Percentiles rank a stretch among this genome's conserved stretches.
Evolutionary conservation across 2,888 invertebrate genomes (phyloP).

Genomic region (Temnothorax ravouxi): DNA sequence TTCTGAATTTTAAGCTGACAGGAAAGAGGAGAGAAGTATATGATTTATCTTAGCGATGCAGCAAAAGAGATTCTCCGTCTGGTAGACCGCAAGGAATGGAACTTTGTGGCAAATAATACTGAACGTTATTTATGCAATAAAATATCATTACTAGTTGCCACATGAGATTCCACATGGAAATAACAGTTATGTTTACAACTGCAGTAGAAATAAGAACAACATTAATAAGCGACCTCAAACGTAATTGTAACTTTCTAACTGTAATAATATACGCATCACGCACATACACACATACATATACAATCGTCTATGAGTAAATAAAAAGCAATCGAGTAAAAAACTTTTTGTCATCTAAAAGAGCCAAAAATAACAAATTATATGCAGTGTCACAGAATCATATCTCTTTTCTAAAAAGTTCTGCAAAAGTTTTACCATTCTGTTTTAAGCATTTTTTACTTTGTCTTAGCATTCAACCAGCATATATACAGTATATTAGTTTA

Average conservation of each 20-base stretch:
- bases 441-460: neutral
- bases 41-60: conserved; percentile 23
- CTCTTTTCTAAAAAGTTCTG: neutral
- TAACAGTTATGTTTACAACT: conserved; percentile 44
- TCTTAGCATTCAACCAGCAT: neutral
- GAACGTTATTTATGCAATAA: conserved; percentile 53
- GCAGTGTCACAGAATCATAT: neutral
- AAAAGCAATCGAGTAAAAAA: neutral
- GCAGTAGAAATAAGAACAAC: conserved; percentile 42
- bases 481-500: neutral
- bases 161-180: conserved; percentile 11
- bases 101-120: conserved; percentile 35
- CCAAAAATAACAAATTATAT: neutral
- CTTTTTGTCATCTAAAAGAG: neutral
- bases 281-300: neutral
- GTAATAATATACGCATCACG: conserved; percentile 14
- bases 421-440: neutral
- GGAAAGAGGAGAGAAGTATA: neutral
- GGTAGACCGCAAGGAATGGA: neutral
- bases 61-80: conserved; percentile 3
- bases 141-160: conserved; percentile 45
- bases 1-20: conserved; percentile 24
- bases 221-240: conserved; percentile 31
- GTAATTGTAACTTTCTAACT: conserved; percentile 45
- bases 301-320: neutral